A percentile compares a stretch with the other conserved stretches of the same genome.
Evolutionary conservation across 2,888 invertebrate species (phyloP).

Genomic region (Noctua comes): DNA sequence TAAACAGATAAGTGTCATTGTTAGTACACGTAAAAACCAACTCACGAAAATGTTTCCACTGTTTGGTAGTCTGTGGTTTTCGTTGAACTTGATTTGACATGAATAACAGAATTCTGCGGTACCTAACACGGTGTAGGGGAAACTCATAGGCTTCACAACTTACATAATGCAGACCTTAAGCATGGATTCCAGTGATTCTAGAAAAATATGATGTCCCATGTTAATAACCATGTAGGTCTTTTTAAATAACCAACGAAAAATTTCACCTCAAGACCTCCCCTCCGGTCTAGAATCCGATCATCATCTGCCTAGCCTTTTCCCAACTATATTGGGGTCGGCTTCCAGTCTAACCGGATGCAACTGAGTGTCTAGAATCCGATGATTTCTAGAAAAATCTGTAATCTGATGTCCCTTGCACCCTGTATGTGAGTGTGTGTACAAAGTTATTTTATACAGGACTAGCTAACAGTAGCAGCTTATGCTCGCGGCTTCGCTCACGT

Average conservation of each 20-base stretch:
- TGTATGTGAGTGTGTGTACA: not conserved
- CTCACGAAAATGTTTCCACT: constrained; percentile 25
- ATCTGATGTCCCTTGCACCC: too few relatives aligned
- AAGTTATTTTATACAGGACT: not conserved
- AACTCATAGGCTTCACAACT: not conserved
- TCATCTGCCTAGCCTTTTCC: too few relatives aligned
- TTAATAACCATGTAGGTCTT: not conserved
- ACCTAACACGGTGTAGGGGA: not conserved
- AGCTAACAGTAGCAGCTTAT: too few relatives aligned
- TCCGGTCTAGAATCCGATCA: not conserved
- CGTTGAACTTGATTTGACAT: not conserved
- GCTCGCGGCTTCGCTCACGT: too few relatives aligned
- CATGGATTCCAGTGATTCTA: not conserved
- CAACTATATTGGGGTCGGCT: too few relatives aligned
- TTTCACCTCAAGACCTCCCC: too few relatives aligned
- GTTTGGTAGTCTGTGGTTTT: constrained; percentile 12
- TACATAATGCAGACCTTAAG: not conserved
- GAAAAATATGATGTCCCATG: not conserved
- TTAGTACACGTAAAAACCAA: constrained; percentile 34
- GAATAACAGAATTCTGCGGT: not conserved
- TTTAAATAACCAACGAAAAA: not conserved
- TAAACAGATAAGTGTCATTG: constrained; percentile 24
- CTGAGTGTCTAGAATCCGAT: not conserved
- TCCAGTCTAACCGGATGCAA: too few relatives aligned
- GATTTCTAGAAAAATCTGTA: not conserved